A percentile compares a stretch with the other conserved stretches of the same genome.
phyloP scores from a whole-genome alignment of 1,140 invertebrate genomes.

The Drosophila virilis region DNA sequence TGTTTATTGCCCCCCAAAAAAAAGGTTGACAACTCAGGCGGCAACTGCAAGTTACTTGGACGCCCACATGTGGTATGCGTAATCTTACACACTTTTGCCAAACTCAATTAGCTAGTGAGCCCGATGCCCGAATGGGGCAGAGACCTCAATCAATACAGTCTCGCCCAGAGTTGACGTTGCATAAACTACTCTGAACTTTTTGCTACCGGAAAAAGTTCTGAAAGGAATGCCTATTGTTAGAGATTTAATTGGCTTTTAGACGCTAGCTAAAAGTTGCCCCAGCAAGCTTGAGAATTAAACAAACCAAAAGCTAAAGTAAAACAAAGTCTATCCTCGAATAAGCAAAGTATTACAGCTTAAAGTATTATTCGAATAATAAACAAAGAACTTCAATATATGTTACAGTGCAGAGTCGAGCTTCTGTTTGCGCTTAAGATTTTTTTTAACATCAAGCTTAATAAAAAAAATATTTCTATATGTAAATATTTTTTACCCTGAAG shows the following conservation, averaged over 20 bases:
- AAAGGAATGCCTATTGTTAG: constrained; percentile 19
- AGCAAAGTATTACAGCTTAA: not conserved
- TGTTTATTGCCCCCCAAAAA: constrained; percentile 30
- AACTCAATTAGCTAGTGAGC: constrained; percentile 42
- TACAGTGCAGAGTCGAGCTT: too few relatives aligned
- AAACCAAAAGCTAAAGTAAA: not conserved
- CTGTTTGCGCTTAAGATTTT: too few relatives aligned
- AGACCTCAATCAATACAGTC: constrained; percentile 36
- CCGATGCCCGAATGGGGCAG: not conserved
- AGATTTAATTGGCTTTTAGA: constrained; percentile 36
- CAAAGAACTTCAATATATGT: too few relatives aligned
- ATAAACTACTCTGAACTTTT: constrained; percentile 16
- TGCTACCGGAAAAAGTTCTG: constrained; percentile 19
- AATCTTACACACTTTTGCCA: constrained; percentile 28
- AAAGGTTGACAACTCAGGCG: constrained; percentile 27
- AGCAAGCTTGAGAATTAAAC: not conserved
- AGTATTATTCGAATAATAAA: not conserved
- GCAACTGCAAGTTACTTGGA: constrained; percentile 2
- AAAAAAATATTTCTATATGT: too few relatives aligned
- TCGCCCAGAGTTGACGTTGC: not conserved
- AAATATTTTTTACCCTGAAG: too few relatives aligned
- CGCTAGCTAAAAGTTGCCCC: constrained; percentile 2
- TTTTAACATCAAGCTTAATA: too few relatives aligned
- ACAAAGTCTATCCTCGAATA: not conserved
- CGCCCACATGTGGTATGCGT: constrained; percentile 32